Evolutionary conservation across 2,113 vertebrate species (phyloP).

Genomic region (Leptocoma aspasia): DNA sequence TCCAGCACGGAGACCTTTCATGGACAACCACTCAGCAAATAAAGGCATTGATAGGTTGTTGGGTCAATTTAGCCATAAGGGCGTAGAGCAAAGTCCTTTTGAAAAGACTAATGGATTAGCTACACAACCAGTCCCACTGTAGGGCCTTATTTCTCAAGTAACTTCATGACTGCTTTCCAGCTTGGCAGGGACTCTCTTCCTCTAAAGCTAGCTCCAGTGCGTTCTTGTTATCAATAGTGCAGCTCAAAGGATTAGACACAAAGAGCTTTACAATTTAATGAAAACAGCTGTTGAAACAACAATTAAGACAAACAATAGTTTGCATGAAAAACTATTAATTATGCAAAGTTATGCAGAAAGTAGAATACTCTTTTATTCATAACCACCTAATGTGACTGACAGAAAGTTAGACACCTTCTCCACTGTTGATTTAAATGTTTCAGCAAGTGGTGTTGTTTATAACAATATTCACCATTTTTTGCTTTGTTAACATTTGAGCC

Average conservation of each 20-base stretch:
- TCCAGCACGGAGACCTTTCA: constrained; percentile 73
- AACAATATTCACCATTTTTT: constrained; percentile 44
- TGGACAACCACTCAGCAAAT: constrained; percentile 80
- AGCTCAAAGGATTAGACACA: constrained; percentile 79
- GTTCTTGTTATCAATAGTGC: constrained; percentile 76
- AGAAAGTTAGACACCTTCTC: constrained; percentile 49
- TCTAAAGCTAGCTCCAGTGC: constrained; percentile 66
- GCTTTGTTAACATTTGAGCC: constrained; percentile 17
- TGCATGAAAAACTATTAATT: constrained; percentile 77
- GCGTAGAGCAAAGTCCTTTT: constrained; percentile 73
- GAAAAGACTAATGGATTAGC: constrained; percentile 81
- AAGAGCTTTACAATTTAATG: constrained; percentile 79
- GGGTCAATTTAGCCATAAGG: constrained; percentile 81
- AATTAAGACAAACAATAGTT: constrained; percentile 77
- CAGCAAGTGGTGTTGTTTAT: constrained; percentile 48
- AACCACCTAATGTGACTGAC: constrained; percentile 39
- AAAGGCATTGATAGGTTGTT: constrained; percentile 84
- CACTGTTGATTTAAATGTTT: constrained; percentile 50
- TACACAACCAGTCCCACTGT: constrained; percentile 76
- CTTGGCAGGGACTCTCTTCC: constrained; percentile 72
- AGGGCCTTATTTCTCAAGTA: constrained; percentile 77
- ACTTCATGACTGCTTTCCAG: constrained; percentile 75
- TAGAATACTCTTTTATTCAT: constrained; percentile 67
- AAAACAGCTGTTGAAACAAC: constrained; percentile 82
- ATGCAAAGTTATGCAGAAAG: constrained; percentile 77